Base-by-base conservation (phyloP, 53 echinoderm and acorn worm species). In the Arbacia lixula region DNA sequence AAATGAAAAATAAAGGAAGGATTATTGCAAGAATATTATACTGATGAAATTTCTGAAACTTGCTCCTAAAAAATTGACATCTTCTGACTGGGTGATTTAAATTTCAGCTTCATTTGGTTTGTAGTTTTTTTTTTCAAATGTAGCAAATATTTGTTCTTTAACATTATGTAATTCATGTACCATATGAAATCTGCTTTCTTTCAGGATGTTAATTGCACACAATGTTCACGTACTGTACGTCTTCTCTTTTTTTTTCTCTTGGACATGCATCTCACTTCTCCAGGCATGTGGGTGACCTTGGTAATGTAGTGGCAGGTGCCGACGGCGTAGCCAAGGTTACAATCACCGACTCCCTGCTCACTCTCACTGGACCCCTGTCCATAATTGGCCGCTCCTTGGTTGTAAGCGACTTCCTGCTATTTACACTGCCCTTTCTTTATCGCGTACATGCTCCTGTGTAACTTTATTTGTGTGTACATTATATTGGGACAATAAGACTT, bases 211-310 rank as follows among this genome's bases (percentile, higher is more conserved):
- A 56, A 56, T 56, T 56, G 0, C 9, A 56, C 26, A 16, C 19
- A 14, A 56, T 56, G 56, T 56, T n/a, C n/a, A n/a, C n/a, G n/a
- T n/a, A n/a, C n/a, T n/a, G n/a, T n/a, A n/a, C n/a, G n/a, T 26
- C 22, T 29, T 58, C 9, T 36, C 34, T 57, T 21, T 39, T 14
- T 25, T 35, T 14, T 32, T 58, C 57, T 14, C 57, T 33, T 35
- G 17, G 24, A 20, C 24, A n/a, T 55, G 55, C 19, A 55, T 20
- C 24, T 3, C 24, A 24, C 3, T 14, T 24, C 55, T 66, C 10
- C 76, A 98, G 98, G 76, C 98, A 98, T 71, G 94, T 92, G 52
- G 98, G 98, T 33, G 98, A 98, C 83, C 85, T 98, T 20, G 98
- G 98, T n/a, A 98, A 98, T 32, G 28, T 94, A 10, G 84, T 36